These are phyloP conservation scores for Sphaeridia pumilis DNA, from an alignment of 2,888 invertebrate genomes.

Conservation along the genomic window DNA sequence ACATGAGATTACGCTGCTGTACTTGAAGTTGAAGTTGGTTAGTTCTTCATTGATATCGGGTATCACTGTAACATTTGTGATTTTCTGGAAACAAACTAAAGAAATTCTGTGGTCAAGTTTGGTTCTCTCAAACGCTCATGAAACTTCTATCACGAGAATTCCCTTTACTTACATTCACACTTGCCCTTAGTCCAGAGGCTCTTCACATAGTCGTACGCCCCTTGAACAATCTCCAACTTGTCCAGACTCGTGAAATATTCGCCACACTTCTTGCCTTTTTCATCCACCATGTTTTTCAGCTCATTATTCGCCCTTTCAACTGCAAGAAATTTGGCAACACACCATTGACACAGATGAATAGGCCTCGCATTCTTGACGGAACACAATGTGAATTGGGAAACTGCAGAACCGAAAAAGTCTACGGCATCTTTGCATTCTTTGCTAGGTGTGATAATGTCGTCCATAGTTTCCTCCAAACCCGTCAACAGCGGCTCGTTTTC, in stretches of 20 bases:
- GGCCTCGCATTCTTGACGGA: constrained; percentile 51
- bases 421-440: constrained; percentile 26
- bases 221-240: constrained; percentile 50
- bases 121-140: not conserved
- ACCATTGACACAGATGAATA: constrained; percentile 50
- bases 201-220: constrained; percentile 47
- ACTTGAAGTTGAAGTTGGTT: constrained; percentile 40
- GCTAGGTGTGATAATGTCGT: constrained; percentile 30
- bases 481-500: not conserved
- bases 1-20: constrained; percentile 31
- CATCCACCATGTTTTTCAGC: constrained; percentile 25
- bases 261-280: constrained; percentile 42
- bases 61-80: constrained; percentile 42
- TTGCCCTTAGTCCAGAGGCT: constrained; percentile 51
- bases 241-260: constrained; percentile 51
- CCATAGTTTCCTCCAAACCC: constrained; percentile 14
- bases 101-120: constrained; percentile 30
- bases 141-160: not conserved
- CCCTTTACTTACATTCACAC: constrained; percentile 48
- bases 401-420: constrained; percentile 45
- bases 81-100: constrained; percentile 48
- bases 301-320: constrained; percentile 46
- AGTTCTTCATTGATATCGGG: constrained; percentile 42
- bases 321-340: constrained; percentile 46
- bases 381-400: constrained; percentile 51